phyloP scores from a whole-genome alignment of 2,797 vertebrate genomes.

The Otolemur crassicaudatus region DNA sequence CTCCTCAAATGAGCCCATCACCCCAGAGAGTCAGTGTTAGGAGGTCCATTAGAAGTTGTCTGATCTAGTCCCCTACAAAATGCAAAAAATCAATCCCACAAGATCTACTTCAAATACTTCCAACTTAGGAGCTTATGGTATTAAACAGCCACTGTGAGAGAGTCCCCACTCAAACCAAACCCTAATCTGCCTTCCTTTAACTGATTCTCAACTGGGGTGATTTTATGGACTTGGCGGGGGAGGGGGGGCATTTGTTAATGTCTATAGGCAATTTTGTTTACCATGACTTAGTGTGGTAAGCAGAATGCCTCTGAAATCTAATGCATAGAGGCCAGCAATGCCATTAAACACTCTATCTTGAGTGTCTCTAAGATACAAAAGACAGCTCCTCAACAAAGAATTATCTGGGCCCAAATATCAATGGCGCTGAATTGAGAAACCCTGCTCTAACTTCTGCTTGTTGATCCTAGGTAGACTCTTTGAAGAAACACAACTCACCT shows the following conservation, averaged over 20 bases:
- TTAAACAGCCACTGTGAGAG: background rate
- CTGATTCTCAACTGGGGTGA: background rate
- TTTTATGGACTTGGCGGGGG: background rate
- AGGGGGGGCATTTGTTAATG: background rate
- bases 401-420: background rate
- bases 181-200: background rate
- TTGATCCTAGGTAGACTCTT: background rate
- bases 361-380: background rate
- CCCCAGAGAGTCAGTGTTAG: background rate
- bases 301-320: background rate
- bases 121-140: slow-evolving; percentile 14
- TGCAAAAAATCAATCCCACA: background rate
- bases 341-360: background rate
- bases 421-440: background rate
- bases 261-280: background rate
- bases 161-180: background rate
- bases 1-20: background rate
- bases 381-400: background rate
- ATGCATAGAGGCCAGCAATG: background rate
- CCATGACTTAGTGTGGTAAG: background rate
- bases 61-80: background rate
- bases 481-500: background rate
- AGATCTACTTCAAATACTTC: background rate
- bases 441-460: background rate
- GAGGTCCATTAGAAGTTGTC: background rate